phyloP scores from a whole-genome alignment of 1,140 invertebrate species.

The Forficula auricularia region DNA sequence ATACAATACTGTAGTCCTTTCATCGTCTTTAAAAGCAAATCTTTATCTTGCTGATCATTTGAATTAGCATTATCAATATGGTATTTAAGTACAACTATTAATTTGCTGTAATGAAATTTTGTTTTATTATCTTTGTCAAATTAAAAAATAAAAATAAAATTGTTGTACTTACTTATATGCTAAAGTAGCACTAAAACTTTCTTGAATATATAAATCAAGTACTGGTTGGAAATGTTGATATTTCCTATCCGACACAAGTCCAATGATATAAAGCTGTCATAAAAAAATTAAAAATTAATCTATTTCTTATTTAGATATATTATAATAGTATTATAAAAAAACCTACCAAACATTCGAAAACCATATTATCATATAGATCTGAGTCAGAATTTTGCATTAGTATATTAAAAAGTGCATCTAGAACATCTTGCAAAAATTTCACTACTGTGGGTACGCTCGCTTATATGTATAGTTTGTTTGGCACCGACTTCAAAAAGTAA shows the following conservation, averaged over 20 bases:
- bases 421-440: slow-evolving; percentile 78
- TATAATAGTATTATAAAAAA: slow-evolving; percentile 4
- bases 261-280: slow-evolving; percentile 59
- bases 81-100: slow-evolving; percentile 38
- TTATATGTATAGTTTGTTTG: too few relatives aligned
- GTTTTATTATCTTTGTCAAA: too few relatives aligned
- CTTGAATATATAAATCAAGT: slow-evolving; percentile 78
- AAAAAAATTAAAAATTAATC: slow-evolving; percentile 10
- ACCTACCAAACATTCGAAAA: slow-evolving; percentile 75
- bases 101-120: slow-evolving; percentile 33
- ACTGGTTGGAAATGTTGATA: slow-evolving; percentile 88
- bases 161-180: slow-evolving; percentile 75
- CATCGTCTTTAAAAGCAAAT: slow-evolving; percentile 57
- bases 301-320: not conserved
- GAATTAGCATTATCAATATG: slow-evolving; percentile 33
- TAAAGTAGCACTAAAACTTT: slow-evolving; percentile 79
- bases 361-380: slow-evolving; percentile 62
- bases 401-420: slow-evolving; percentile 85
- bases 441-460: too few relatives aligned
- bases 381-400: slow-evolving; percentile 58
- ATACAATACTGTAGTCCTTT: slow-evolving; percentile 75
- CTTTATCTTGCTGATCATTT: slow-evolving; percentile 25
- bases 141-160: too few relatives aligned
- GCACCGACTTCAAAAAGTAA: too few relatives aligned
- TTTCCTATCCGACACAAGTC: slow-evolving; percentile 72